Base-by-base conservation (phyloP, 2,797 vertebrate genomes). In the Eulemur mongoz region DNA sequence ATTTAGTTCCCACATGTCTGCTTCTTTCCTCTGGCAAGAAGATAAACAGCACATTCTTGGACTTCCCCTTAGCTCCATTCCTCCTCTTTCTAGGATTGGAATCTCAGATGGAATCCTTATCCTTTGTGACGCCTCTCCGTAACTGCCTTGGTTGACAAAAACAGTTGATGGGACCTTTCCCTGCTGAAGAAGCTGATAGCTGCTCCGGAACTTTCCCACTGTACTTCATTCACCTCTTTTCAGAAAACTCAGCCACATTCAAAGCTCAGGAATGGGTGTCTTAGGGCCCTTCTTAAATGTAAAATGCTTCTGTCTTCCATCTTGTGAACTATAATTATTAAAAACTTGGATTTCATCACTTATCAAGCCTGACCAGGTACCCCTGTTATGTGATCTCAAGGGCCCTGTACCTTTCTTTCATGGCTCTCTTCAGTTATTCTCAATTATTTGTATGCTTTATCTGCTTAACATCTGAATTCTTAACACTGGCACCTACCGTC, bases 11-110 rank as follows among this genome's bases (percentile, higher is more conserved):
- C 63, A 32, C 15, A 2, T 75, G 57, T 83, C 82, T 92, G 52
- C 12, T 65, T 86, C 86, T 97, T 93, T n/a, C 50, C 45, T 70
- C 93, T 50, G 40, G 86, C 63, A 65, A 81, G 70, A 95, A 95
- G 69, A 93, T 63, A 91, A 85, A 94, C 22, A 85, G 40, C 61
- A 83, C 69, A 75, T 78, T 94, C 38, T 86, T 75, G 63, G 52
- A 35, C 30, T 96, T 54, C 72, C 82, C 86, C 85, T 93, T 45
- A 75, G 45, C 59, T 87, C 70, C 70, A 50, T 86, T 89, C 27
- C 48, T 87, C 48, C 45, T 86, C 32, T 20, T 94, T 83, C 52
- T 78, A 67, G 23, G 57, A 91, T 2, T 91, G 48, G 79, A 92
- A 89, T 94, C 61, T 92, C 81, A 96, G 90, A 94, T 38, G 27